Percentiles rank a stretch among this genome's conserved stretches.
These are phyloP conservation scores for Etheostoma nigrum DNA, from an alignment of 2,797 vertebrate genomes.

Conservation along the genomic window DNA sequence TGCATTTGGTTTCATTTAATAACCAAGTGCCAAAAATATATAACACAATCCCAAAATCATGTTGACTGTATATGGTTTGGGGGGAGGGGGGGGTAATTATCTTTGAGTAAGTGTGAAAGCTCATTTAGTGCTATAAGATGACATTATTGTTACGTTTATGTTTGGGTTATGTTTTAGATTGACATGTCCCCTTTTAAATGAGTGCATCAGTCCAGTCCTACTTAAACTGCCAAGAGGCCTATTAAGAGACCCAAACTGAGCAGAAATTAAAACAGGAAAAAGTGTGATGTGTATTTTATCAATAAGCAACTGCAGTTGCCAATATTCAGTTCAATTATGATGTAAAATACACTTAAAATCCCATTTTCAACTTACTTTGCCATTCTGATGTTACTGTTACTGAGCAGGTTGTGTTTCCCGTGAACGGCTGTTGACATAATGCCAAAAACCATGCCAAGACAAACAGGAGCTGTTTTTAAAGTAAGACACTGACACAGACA, in stretches of 20 bases:
- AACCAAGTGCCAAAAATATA: too few species aligned
- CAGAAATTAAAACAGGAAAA: not conserved
- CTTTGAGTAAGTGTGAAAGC: too few species aligned
- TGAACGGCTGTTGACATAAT: not conserved
- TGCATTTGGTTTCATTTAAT: too few species aligned
- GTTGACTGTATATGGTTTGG: too few species aligned
- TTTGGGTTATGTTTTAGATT: too few species aligned
- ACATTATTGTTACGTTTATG: too few species aligned
- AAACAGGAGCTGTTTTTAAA: constrained; percentile 8
- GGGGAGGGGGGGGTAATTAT: too few species aligned
- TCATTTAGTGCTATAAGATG: too few species aligned
- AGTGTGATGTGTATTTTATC: not conserved
- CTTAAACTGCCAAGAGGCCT: not conserved
- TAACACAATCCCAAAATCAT: too few species aligned
- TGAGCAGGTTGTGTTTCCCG: not conserved
- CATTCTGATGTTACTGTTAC: not conserved
- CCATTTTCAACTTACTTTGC: not conserved
- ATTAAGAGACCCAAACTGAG: not conserved
- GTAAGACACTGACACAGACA: not conserved
- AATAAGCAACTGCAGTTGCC: not conserved
- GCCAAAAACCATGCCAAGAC: not conserved
- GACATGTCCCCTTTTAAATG: too few species aligned
- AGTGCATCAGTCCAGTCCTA: not conserved
- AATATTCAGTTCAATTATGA: too few species aligned
- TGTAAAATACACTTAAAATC: not conserved